phyloP scores from a whole-genome alignment of 2,888 invertebrate genomes.

The Dicranocentrus wangi region DNA sequence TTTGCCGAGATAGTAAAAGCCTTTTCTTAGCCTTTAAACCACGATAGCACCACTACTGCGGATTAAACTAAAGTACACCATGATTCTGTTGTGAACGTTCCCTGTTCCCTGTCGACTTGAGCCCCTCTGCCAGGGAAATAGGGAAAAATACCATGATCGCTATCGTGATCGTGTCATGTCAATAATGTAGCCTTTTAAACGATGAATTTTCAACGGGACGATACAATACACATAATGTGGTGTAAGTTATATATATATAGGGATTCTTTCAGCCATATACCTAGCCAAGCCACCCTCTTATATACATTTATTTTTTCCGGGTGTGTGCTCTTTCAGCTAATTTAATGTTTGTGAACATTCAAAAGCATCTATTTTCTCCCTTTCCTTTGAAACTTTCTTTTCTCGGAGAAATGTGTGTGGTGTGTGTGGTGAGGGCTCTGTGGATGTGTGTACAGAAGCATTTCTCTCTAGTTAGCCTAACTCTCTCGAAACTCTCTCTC shows the following conservation, averaged over 20 bases:
- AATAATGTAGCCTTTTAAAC: slow-evolving; percentile 35
- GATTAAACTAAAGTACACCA: slow-evolving; percentile 15
- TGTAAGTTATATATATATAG: background rate
- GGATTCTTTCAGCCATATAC: background rate
- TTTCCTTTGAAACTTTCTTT: background rate
- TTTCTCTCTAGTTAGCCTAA: too few relatives aligned
- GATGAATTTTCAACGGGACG: slow-evolving; percentile 19
- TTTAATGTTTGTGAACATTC: slow-evolving; percentile 56
- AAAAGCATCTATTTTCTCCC: slow-evolving; percentile 24
- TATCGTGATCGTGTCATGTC: slow-evolving; percentile 47
- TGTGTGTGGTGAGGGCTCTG: background rate
- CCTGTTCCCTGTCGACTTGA: too few relatives aligned
- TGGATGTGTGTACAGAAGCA: too few relatives aligned
- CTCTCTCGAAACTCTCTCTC: slow-evolving; percentile 10
- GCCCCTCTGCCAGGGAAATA: too few relatives aligned
- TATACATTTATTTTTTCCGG: slow-evolving; percentile 39
- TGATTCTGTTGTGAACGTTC: too few relatives aligned
- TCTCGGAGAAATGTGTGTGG: background rate
- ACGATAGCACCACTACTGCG: background rate
- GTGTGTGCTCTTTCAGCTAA: slow-evolving; percentile 56
- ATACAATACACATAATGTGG: background rate
- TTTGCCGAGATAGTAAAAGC: too few relatives aligned
- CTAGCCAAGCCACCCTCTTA: background rate
- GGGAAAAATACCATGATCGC: background rate
- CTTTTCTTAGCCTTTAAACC: too few relatives aligned